These are phyloP conservation scores for Fundulus diaphanus DNA, from an alignment of 2,797 vertebrate genomes.

Conservation along the genomic window DNA sequence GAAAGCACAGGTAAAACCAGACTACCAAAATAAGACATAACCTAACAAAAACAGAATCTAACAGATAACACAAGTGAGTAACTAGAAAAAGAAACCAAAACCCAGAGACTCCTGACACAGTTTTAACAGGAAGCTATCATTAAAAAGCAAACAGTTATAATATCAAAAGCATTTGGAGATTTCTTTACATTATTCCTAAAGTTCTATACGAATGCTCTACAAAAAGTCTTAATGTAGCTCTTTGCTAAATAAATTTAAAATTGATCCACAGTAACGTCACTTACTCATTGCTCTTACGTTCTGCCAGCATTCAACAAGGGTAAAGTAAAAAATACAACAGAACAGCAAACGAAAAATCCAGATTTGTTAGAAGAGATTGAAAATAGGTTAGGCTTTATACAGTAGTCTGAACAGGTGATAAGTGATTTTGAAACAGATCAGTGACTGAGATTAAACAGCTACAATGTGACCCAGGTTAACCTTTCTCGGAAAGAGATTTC, in stretches of 20 bases:
- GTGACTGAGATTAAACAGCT: conserved; percentile 2
- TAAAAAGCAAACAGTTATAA: not conserved
- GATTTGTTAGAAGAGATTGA: not conserved
- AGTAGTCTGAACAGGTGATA: not conserved
- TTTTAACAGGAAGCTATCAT: not conserved
- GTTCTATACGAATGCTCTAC: not conserved
- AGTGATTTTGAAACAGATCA: not conserved
- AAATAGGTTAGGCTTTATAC: not conserved
- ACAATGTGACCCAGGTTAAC: not conserved
- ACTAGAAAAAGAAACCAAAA: no score
- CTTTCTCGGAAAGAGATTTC: not conserved
- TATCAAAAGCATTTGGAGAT: not conserved
- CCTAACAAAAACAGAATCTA: no score
- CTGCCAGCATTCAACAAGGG: not conserved
- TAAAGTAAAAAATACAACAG: not conserved
- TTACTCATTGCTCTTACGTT: not conserved
- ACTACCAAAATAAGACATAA: no score
- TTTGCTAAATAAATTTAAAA: not conserved
- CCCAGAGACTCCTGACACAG: no score
- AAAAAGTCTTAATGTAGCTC: not conserved
- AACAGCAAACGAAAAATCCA: not conserved
- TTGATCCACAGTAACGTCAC: not conserved
- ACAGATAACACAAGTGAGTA: no score
- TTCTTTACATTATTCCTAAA: not conserved
- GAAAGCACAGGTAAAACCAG: no score